Conservation (phyloP, 2,797 vertebrate species). For the Dipus sagitta region DNA sequence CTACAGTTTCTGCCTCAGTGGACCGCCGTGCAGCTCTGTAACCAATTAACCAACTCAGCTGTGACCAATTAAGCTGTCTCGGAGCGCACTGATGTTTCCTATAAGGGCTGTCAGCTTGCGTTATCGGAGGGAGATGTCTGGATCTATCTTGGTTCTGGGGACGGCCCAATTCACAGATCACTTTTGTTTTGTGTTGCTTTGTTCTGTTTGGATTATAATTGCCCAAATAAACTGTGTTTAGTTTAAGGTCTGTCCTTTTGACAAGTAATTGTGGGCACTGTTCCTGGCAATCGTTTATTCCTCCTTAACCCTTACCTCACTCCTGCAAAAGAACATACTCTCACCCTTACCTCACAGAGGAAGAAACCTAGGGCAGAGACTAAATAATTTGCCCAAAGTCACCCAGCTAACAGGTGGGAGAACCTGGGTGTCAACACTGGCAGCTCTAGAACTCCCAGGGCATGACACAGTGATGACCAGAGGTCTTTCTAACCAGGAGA, state of each 20-base stretch:
- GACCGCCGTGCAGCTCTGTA: neutral
- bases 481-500: neutral
- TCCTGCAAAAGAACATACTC: neutral
- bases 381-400: neutral
- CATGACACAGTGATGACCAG: neutral
- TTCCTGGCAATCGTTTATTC: neutral
- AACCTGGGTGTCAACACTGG: neutral
- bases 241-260: neutral
- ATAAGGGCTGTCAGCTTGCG: neutral
- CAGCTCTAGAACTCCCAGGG: neutral
- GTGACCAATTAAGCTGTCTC: slow-evolving; percentile 42
- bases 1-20: neutral
- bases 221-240: slow-evolving; percentile 12
- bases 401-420: neutral
- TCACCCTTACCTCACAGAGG: neutral
- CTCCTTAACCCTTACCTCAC: neutral
- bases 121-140: neutral
- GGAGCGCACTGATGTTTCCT: neutral
- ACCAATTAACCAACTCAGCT: slow-evolving; percentile 40
- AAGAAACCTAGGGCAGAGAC: neutral
- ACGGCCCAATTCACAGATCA: slow-evolving; percentile 11
- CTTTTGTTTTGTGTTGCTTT: slow-evolving; percentile 37
- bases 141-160: neutral
- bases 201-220: slow-evolving; percentile 31
- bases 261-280: neutral